phyloP scores from a whole-genome alignment of 2,113 vertebrate species.

The Neotragus pygmaeus region DNA sequence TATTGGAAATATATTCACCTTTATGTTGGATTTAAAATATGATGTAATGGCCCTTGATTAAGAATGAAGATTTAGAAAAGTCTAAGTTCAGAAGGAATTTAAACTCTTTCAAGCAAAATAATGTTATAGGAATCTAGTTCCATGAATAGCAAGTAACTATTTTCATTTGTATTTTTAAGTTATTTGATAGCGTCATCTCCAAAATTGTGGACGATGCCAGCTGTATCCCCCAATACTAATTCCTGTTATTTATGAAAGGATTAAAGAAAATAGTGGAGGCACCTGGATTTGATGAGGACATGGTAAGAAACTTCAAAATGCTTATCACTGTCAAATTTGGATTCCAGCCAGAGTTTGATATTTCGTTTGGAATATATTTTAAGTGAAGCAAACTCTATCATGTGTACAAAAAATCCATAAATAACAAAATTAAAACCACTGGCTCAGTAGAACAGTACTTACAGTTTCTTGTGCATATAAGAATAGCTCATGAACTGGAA shows the following conservation, averaged over 20 bases:
- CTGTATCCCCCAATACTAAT: background rate
- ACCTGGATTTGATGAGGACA: background rate
- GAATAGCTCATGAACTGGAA: background rate
- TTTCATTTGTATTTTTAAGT: background rate
- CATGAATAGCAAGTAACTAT: background rate
- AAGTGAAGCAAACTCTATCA: background rate
- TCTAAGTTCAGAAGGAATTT: background rate
- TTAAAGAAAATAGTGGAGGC: background rate
- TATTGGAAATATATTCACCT: background rate
- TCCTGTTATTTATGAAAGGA: background rate
- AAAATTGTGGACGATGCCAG: background rate
- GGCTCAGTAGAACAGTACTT: background rate
- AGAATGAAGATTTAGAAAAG: constrained; percentile 29
- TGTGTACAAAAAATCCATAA: background rate
- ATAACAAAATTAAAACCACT: background rate
- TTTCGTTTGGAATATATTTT: background rate
- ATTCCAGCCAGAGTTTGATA: background rate
- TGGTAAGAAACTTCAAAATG: background rate
- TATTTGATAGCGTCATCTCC: background rate
- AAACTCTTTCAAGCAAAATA: background rate
- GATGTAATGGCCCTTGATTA: constrained; percentile 28
- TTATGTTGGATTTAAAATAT: constrained; percentile 3
- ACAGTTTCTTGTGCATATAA: background rate
- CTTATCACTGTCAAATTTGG: background rate
- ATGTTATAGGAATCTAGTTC: background rate